Evolutionary conservation across 2,888 invertebrate species (phyloP).

Genomic region (Diaperis boleti): DNA sequence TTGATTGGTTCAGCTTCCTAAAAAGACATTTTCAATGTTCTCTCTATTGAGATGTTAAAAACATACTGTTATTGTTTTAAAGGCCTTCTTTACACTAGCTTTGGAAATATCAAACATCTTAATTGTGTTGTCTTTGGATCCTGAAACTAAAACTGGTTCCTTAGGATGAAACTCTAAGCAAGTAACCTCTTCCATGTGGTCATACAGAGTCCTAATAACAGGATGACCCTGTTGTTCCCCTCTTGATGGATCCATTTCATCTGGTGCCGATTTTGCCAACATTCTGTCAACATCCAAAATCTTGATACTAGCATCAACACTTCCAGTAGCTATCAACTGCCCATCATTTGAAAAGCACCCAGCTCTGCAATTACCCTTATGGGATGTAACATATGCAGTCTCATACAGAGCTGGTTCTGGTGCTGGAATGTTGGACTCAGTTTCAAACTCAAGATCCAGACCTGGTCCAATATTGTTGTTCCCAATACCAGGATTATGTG

Average conservation of each 20-base stretch:
- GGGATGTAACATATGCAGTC: constrained; percentile 98
- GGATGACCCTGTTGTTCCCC: constrained; percentile 96
- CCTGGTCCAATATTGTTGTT: constrained; percentile 79
- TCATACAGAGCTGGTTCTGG: constrained; percentile 98
- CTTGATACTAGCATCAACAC: constrained; percentile 98
- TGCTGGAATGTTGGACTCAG: constrained; percentile 91
- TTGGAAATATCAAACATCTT: constrained; percentile 99
- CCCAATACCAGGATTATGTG: constrained; percentile 71
- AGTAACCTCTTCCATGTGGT: constrained; percentile 98
- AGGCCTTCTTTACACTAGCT: constrained; percentile 98
- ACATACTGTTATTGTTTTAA: constrained; percentile 88
- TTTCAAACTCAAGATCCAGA: constrained; percentile 94
- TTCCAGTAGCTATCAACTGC: constrained; percentile 96
- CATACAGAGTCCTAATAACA: constrained; percentile 96
- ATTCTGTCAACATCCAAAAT: constrained; percentile 99
- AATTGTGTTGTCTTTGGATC: constrained; percentile 93
- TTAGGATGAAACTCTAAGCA: constrained; percentile 97
- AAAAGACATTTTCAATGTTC: background rate
- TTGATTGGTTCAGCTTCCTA: constrained; percentile 93
- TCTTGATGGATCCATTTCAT: constrained; percentile 84
- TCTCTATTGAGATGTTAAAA: background rate
- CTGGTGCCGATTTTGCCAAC: constrained; percentile 97
- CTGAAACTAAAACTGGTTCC: constrained; percentile 94
- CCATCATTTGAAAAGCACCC: constrained; percentile 97
- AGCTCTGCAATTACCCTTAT: constrained; percentile 95